Evolutionary conservation across 2,888 invertebrate species (phyloP).

Genomic region (Epinotia brunnichana): DNA sequence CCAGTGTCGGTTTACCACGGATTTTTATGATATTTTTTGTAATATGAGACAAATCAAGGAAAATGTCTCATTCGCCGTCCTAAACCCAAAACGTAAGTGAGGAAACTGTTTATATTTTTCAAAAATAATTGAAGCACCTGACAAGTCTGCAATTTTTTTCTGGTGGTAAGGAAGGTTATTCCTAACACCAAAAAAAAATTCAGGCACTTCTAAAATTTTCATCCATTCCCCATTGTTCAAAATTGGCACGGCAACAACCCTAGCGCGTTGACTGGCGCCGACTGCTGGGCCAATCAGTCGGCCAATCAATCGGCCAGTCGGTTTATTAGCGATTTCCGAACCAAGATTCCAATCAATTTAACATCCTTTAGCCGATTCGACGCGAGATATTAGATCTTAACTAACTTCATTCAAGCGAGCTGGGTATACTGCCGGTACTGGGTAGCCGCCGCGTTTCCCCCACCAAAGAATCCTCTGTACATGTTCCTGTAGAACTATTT

Average conservation of each 20-base stretch:
- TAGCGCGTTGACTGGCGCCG: not conserved
- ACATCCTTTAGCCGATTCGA: constrained; percentile 34
- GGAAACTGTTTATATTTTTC: too few species aligned
- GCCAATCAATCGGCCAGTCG: constrained; percentile 33
- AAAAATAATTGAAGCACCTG: too few species aligned
- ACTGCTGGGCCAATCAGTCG: constrained; percentile 20
- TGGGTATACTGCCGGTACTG: not conserved
- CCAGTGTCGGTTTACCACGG: too few species aligned
- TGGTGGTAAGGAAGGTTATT: too few species aligned
- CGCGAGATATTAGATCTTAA: constrained; percentile 26
- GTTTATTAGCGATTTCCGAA: constrained; percentile 38
- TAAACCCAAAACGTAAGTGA: too few species aligned
- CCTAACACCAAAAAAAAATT: too few species aligned
- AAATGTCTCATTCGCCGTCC: too few species aligned
- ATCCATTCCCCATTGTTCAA: too few species aligned
- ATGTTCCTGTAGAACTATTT: not conserved
- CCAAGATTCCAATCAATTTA: constrained; percentile 37
- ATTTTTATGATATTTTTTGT: too few species aligned
- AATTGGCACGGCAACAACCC: not conserved
- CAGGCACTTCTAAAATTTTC: too few species aligned
- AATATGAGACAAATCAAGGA: too few species aligned
- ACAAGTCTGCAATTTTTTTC: too few species aligned
- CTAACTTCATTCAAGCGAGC: constrained; percentile 11
- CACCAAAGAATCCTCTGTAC: not conserved
- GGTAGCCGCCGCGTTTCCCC: not conserved